A percentile compares a stretch with the other conserved stretches of the same genome.
phyloP scores from a whole-genome alignment of 2,113 vertebrate genomes.

The Benthochromis sp. region DNA sequence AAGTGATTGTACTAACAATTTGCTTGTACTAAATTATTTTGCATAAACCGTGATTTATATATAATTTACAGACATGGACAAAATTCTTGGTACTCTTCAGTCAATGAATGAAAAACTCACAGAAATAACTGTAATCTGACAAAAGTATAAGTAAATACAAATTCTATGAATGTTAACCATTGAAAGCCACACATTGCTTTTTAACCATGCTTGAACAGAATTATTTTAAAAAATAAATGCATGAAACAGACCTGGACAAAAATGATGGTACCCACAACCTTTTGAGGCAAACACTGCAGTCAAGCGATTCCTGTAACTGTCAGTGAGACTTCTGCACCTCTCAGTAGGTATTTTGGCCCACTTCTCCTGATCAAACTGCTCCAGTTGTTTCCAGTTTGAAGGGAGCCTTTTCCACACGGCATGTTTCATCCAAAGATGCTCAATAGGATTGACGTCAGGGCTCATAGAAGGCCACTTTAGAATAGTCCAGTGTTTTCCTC shows the following conservation, averaged over 20 bases:
- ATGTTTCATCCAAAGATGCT: neutral
- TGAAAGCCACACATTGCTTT: neutral
- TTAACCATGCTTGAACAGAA: neutral
- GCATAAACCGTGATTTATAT: neutral
- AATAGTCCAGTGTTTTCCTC: neutral
- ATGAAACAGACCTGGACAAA: neutral
- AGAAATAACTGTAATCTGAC: neutral
- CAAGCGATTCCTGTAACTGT: neutral
- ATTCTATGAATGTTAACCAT: neutral
- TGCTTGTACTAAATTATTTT: neutral
- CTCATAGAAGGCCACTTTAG: neutral
- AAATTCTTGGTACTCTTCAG: neutral
- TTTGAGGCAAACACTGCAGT: accelerated
- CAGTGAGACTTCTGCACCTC: neutral
- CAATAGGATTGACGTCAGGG: neutral
- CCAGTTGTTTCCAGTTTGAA: neutral
- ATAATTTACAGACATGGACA: accelerated
- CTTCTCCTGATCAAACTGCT: neutral
- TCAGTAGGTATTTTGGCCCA: neutral
- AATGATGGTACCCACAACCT: neutral
- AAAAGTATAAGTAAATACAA: neutral
- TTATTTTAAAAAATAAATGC: neutral
- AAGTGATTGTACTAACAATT: neutral
- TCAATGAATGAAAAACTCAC: neutral
- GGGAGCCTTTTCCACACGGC: accelerated